Conservation (phyloP, 2,113 vertebrate species). For the Nesoenas mayeri region DNA sequence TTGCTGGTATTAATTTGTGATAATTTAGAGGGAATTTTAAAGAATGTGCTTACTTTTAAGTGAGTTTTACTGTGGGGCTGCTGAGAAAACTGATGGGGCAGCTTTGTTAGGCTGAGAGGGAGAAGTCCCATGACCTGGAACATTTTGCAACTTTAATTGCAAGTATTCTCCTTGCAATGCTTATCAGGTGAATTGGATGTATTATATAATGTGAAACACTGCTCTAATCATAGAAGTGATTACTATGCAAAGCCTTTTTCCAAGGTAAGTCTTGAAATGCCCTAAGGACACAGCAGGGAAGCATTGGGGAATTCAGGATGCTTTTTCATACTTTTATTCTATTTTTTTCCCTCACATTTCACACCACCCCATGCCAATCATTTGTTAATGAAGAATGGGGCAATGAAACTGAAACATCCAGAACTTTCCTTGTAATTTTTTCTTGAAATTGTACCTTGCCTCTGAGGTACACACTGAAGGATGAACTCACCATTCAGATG, state of each 20-base stretch:
- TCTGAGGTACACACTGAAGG: background rate
- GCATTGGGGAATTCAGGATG: constrained; percentile 7
- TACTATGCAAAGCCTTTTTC: constrained; percentile 55
- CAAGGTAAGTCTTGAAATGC: constrained; percentile 37
- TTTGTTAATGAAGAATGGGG: background rate
- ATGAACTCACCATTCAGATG: background rate
- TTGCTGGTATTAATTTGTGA: background rate
- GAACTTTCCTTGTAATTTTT: background rate
- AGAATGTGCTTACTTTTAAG: background rate
- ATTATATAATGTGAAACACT: constrained; percentile 30
- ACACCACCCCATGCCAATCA: background rate
- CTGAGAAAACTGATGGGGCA: background rate
- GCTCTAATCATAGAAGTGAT: constrained; percentile 27
- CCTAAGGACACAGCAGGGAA: constrained; percentile 21
- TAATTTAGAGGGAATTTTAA: background rate
- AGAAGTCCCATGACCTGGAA: background rate
- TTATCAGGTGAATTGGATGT: background rate
- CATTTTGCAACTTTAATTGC: background rate
- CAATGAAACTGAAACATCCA: background rate
- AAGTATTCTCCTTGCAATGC: background rate
- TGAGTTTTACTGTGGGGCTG: background rate
- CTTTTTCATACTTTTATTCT: background rate
- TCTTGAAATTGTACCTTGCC: background rate
- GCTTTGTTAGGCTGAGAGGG: background rate
- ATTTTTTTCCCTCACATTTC: constrained; percentile 28